Base-by-base conservation (phyloP, 1,140 invertebrate species). In the Agrilus planipennis region DNA sequence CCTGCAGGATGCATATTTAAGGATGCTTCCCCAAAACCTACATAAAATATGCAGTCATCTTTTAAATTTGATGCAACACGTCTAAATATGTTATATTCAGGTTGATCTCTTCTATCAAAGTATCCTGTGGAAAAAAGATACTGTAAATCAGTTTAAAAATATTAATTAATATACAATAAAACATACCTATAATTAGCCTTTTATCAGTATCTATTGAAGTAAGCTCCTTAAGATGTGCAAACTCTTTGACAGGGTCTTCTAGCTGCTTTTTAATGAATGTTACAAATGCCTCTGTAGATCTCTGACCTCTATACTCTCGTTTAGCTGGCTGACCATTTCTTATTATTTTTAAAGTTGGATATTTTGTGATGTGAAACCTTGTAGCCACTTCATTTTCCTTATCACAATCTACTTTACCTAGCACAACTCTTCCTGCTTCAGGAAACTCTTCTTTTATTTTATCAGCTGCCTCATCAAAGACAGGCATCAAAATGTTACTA, bases 381-480 rank as follows among this genome's bases (percentile, higher is more conserved):
- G 79, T 77, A 9, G 92, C 86, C 34, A 98, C 71, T 34, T 74
- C 67, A 52, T 73, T 77, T 70, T 98, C 85, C 55, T 71, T 74
- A 63, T 99, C 95, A 72, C 93, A 96, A 62, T 99, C 91, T 4
- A 99, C 88, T 74, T 94, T 94, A 27, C 82, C 94, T 71, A 98
- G 84, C 6, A 94, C 82, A 15, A 97, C 84, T 64, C 77, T 81
- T 4, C 85, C 85, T 35, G 72, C 49, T 49, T 89, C 79, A 27
- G 85, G 84, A 61, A 89, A 87, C 58, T 79, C 77, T 60, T 78
- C 73, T 32, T 67, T 53, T 36, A 97, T 73, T 73, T 89, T 89
- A 53, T 85, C 82, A 15, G 91, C 86, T 21, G 92, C 84, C 68
- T 97, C 90, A 67, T 95, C 89, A 70, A 95, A 99, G 59, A 96